phyloP scores from a whole-genome alignment of 2,888 invertebrate genomes.

The Rhodophaea formosa region DNA sequence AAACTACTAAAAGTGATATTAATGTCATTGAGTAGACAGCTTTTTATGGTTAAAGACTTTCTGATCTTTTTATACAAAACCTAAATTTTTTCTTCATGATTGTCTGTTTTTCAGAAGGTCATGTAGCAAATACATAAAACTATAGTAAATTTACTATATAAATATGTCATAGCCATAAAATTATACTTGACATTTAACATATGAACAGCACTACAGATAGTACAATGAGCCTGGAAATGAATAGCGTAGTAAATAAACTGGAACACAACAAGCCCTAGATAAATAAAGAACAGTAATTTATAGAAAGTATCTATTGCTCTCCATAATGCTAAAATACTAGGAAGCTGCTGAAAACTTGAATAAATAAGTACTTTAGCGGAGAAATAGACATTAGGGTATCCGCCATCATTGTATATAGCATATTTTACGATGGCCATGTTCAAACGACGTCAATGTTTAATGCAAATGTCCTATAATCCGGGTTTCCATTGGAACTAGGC shows the following conservation, averaged over 20 bases:
- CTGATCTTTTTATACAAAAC: no score
- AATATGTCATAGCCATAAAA: not conserved
- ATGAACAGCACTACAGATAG: not conserved
- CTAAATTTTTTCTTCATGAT: no score
- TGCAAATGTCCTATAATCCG: constrained; percentile 44
- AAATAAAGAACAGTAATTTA: constrained; percentile 9
- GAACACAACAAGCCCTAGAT: not conserved
- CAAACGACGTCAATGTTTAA: constrained; percentile 37
- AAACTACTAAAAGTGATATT: no score
- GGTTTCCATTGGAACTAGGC: constrained; percentile 42
- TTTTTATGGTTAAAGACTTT: no score
- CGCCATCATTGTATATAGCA: constrained; percentile 15
- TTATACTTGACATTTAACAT: not conserved
- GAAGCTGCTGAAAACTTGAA: constrained; percentile 11
- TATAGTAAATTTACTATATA: not conserved
- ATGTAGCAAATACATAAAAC: no score
- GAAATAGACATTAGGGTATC: constrained; percentile 22
- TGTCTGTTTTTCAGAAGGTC: no score
- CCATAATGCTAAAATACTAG: constrained; percentile 1
- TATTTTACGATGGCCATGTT: constrained; percentile 28
- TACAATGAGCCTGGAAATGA: not conserved
- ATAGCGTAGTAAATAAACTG: not conserved
- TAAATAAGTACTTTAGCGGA: constrained; percentile 17
- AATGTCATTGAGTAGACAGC: no score
- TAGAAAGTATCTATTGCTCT: not conserved